These are phyloP conservation scores for Plagodis dolabraria DNA, from an alignment of 2,888 invertebrate species.

Conservation along the genomic window DNA sequence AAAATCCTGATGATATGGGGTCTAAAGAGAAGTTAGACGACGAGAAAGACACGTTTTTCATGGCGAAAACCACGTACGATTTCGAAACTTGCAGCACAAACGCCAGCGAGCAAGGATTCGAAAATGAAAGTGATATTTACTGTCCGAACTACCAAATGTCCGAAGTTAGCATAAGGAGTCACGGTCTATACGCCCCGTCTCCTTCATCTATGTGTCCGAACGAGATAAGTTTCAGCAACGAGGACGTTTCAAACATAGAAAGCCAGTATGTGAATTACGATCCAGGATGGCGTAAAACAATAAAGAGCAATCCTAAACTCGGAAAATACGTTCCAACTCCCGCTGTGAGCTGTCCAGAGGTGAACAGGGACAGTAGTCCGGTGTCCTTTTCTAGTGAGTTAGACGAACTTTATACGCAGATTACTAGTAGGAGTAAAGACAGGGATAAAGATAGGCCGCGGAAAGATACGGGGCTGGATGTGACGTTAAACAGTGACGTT, in stretches of 20 bases:
- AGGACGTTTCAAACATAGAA: slow-evolving; percentile 78
- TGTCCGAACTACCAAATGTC: slow-evolving; percentile 86
- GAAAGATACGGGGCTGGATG: slow-evolving; percentile 64
- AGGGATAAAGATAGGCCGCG: slow-evolving; percentile 65
- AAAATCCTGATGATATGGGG: slow-evolving; percentile 53
- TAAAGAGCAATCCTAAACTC: slow-evolving; percentile 71
- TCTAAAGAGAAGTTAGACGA: slow-evolving; percentile 71
- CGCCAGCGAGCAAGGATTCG: slow-evolving; percentile 78
- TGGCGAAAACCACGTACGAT: slow-evolving; percentile 75
- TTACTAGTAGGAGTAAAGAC: slow-evolving; percentile 74
- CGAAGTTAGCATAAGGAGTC: slow-evolving; percentile 87
- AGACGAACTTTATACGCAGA: slow-evolving; percentile 89
- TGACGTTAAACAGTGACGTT: slow-evolving; percentile 75
- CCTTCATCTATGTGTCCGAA: slow-evolving; percentile 82
- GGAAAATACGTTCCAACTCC: slow-evolving; percentile 75
- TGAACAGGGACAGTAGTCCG: slow-evolving; percentile 71
- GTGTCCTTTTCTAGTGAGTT: slow-evolving; percentile 83
- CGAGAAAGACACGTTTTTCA: slow-evolving; percentile 71
- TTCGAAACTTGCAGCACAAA: slow-evolving; percentile 79
- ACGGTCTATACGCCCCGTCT: slow-evolving; percentile 86
- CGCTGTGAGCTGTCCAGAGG: slow-evolving; percentile 76
- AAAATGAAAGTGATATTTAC: slow-evolving; percentile 87
- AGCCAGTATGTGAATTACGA: slow-evolving; percentile 85
- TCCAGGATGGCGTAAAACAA: slow-evolving; percentile 80
- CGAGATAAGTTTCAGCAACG: slow-evolving; percentile 79